phyloP scores from a whole-genome alignment of 1,140 invertebrate species.

The Drosophila mauritiana region DNA sequence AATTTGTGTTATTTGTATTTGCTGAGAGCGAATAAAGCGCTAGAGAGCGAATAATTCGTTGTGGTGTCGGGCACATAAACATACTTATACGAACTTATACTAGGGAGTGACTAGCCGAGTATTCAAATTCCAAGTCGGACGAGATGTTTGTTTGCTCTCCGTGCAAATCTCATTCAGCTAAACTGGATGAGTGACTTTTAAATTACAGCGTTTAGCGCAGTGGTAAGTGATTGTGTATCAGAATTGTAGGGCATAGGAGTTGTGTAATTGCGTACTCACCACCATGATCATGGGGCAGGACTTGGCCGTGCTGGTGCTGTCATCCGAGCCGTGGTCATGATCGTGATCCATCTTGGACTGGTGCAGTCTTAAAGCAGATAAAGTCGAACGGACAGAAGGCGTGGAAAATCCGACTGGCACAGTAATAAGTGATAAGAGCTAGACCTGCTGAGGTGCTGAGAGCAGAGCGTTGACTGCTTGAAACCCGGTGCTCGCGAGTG shows the following conservation, averaged over 20 bases:
- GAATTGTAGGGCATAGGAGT: neutral
- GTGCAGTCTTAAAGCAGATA: conserved; percentile 2
- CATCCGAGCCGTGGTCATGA: conserved; percentile 38
- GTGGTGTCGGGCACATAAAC: conserved; percentile 5
- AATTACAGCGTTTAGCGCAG: conserved; percentile 22
- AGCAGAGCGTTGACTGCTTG: conserved; percentile 59
- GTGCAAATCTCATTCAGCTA: conserved; percentile 11
- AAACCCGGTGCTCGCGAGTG: conserved; percentile 39
- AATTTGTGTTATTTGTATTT: conserved; percentile 23
- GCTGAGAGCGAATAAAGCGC: conserved; percentile 35
- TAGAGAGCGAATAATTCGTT: conserved; percentile 29
- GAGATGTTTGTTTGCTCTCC: conserved; percentile 38
- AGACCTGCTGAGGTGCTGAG: conserved; percentile 66
- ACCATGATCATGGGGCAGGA: conserved; percentile 74
- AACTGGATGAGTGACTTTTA: conserved; percentile 24
- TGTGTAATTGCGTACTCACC: conserved; percentile 52
- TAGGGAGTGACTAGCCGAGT: conserved; percentile 27
- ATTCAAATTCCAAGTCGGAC: conserved; percentile 27
- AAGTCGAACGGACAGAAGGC: conserved; percentile 1
- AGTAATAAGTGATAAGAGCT: conserved; percentile 54
- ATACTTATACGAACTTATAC: conserved; percentile 1
- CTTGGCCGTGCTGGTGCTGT: conserved; percentile 20
- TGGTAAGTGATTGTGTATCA: neutral
- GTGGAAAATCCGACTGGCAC: conserved; percentile 84
- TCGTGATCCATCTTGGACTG: conserved; percentile 51